Percentiles rank a stretch among this genome's conserved stretches.
Conservation (phyloP, 2,113 vertebrate genomes). For the Crocuta crocuta region DNA sequence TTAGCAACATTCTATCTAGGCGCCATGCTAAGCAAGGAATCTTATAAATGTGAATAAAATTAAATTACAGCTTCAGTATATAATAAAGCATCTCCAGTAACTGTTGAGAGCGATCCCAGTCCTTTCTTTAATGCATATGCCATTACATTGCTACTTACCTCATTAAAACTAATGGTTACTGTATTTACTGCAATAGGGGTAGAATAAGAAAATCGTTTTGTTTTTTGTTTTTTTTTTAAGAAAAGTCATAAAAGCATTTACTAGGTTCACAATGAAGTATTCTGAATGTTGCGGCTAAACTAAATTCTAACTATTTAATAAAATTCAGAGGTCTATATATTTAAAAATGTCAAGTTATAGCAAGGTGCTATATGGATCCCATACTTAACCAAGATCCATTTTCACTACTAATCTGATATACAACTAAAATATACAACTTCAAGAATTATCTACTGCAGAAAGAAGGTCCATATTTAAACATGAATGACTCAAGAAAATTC, state of each 20-base stretch:
- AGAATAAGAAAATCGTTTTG: neutral
- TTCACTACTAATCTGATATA: neutral
- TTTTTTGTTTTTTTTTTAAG: neutral
- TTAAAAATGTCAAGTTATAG: conserved; percentile 13
- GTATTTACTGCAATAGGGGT: neutral
- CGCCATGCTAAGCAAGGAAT: neutral
- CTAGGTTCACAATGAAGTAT: neutral
- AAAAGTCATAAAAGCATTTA: neutral
- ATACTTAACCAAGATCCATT: neutral
- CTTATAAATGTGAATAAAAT: neutral
- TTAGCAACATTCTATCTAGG: neutral
- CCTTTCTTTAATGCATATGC: neutral
- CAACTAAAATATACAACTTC: neutral
- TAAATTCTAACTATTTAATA: conserved; percentile 30
- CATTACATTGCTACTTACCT: neutral
- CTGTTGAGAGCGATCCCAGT: neutral
- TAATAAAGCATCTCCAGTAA: neutral
- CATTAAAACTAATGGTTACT: neutral
- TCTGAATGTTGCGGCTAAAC: neutral
- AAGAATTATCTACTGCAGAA: conserved; percentile 3
- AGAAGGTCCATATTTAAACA: neutral
- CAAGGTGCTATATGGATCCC: neutral
- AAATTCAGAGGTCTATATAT: neutral
- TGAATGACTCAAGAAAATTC: conserved; percentile 26
- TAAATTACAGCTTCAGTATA: neutral